Evolutionary conservation across 2,797 vertebrate genomes (phyloP), one percentile per base, ranked within the genome.

Genomic region (Scolopax rusticola): DNA sequence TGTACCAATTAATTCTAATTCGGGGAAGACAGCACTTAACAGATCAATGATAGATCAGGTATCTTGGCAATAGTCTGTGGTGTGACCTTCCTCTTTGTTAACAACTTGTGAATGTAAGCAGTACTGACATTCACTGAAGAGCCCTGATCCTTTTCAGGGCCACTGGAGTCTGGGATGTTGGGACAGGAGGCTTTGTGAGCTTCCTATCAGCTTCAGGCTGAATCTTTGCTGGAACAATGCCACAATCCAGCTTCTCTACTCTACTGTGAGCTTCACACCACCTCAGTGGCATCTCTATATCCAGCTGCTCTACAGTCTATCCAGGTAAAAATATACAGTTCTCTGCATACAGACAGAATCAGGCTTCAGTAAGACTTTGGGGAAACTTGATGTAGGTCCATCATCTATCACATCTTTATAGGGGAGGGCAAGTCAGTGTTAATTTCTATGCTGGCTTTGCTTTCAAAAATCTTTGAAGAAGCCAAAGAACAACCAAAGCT

Each of bases 281-380:
- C 14, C 9, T 54, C 20, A 33, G 17, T 33, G 8, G 4, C 19
- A 45, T 7, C 5, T 28, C 15, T 53, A 17, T 11, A 30, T 18
- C 19, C 4, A 7, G 16, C 27, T 60, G 14, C 6, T 25, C 4
- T 28, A 12, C 13, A 45, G 6, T 24, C 19, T 15, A 57, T 21
- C 8, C 2, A n/a, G 61, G 8, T 12, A 48, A 85, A 73, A 56
- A 6, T 1, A 32, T 6, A 1, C 14, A n/a, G 14, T 47, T 47
- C 2, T 40, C 8, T 59, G 8, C 40, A 18, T 11, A 6, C 13
- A 50, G 12, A 21, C 5, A 18, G 6, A 80, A 57, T 0, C 1
- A 50, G 61, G 1, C 36, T 82, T 78, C 45, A 53, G 17, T 38
- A 56, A 47, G 6, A 43, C 12, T 40, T 74, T 54, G 6, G 6